These are phyloP conservation scores for Cryptosula pallasiana DNA, from an alignment of 2,888 invertebrate species.

Conservation along the genomic window DNA sequence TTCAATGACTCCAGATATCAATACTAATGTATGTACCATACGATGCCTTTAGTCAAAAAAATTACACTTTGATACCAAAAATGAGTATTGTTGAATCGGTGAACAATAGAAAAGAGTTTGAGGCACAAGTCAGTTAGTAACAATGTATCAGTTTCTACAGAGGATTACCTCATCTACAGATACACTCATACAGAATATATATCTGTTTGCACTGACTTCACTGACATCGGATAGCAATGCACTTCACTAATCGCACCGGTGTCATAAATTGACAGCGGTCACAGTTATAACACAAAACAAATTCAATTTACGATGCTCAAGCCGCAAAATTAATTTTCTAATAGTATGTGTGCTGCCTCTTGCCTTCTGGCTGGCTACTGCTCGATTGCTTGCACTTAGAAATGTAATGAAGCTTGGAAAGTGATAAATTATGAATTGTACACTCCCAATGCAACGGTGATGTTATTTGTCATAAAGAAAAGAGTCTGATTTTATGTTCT, in stretches of 20 bases:
- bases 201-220: conserved; percentile 5
- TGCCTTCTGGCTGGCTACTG: background rate
- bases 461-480: too few relatives aligned
- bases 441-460: too few relatives aligned
- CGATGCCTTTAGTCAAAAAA: too few relatives aligned
- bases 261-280: conserved; percentile 14
- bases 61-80: too few relatives aligned
- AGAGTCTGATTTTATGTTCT: too few relatives aligned
- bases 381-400: too few relatives aligned
- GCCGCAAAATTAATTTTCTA: conserved; percentile 18
- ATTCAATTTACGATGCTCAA: background rate
- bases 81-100: background rate
- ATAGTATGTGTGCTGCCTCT: background rate
- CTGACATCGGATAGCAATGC: background rate
- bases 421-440: too few relatives aligned
- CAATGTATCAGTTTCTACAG: background rate
- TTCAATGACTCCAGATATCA: too few relatives aligned
- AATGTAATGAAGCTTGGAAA: too few relatives aligned
- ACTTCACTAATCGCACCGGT: background rate
- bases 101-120: background rate
- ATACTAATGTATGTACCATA: too few relatives aligned
- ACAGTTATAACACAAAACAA: background rate
- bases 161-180: background rate
- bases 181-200: background rate
- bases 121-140: background rate